A percentile compares a stretch with the other conserved stretches of the same genome.
phyloP scores from a whole-genome alignment of 2,797 vertebrate species.

The Onychomys leucogaster region DNA sequence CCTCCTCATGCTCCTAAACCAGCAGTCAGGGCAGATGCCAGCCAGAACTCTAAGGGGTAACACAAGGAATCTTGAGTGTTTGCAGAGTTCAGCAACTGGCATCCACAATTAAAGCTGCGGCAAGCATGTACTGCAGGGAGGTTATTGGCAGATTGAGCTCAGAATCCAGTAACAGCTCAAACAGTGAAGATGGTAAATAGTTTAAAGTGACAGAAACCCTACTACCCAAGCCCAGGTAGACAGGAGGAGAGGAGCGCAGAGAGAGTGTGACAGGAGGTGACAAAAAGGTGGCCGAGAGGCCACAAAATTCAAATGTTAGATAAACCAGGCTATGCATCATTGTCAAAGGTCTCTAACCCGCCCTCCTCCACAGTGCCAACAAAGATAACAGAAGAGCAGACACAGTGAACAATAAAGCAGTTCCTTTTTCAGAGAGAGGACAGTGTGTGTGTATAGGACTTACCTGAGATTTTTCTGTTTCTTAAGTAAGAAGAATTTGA shows the following conservation, averaged over 20 bases:
- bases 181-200: slow-evolving; percentile 60
- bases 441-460: neutral
- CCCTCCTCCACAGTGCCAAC: neutral
- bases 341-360: neutral
- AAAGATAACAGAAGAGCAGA: neutral
- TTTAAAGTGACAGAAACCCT: slow-evolving; percentile 65
- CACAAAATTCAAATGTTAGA: neutral
- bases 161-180: slow-evolving; percentile 47
- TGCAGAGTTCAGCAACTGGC: slow-evolving; percentile 64
- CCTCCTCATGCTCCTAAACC: slow-evolving; percentile 1
- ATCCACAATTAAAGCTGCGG: slow-evolving; percentile 21
- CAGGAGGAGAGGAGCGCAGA: neutral
- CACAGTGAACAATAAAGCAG: neutral
- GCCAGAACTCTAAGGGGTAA: slow-evolving; percentile 37
- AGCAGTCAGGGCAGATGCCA: slow-evolving; percentile 67
- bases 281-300: neutral
- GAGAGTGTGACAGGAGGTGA: neutral
- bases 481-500: neutral
- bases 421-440: neutral
- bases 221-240: neutral
- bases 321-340: neutral
- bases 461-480: neutral
- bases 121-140: slow-evolving; percentile 40
- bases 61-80: neutral
- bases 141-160: slow-evolving; percentile 54